These are phyloP conservation scores for Lycia hirtaria DNA, from an alignment of 2,888 invertebrate genomes.

Conservation along the genomic window DNA sequence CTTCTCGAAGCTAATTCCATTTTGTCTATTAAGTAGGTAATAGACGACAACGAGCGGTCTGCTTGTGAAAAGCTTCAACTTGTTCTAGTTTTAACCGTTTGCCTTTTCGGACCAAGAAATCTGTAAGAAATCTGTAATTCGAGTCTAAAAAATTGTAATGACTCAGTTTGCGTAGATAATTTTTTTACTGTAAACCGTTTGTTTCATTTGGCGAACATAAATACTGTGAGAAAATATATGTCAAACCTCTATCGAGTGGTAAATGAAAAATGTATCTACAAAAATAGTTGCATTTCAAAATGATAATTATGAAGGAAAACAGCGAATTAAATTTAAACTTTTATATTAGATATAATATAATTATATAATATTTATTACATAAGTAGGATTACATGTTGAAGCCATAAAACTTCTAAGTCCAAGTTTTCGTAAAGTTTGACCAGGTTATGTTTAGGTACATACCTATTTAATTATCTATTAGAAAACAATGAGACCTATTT, in stretches of 20 bases:
- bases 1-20: constrained; percentile 48
- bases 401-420: constrained; percentile 62
- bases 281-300: constrained; percentile 83
- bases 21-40: constrained; percentile 29
- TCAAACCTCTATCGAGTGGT: constrained; percentile 81
- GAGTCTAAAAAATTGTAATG: constrained; percentile 53
- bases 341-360: constrained; percentile 22
- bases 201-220: constrained; percentile 71
- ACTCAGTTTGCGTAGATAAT: constrained; percentile 68
- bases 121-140: constrained; percentile 41
- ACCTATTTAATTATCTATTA: constrained; percentile 47
- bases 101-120: constrained; percentile 36
- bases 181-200: constrained; percentile 56
- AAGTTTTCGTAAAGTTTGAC: constrained; percentile 61
- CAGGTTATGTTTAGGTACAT: constrained; percentile 57
- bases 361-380: constrained; percentile 47
- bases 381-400: constrained; percentile 40
- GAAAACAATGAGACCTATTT: constrained; percentile 42
- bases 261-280: constrained; percentile 83
- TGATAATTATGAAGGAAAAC: constrained; percentile 62
- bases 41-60: constrained; percentile 48
- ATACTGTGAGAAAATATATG: constrained; percentile 79
- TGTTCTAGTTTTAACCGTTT: constrained; percentile 1
- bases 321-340: constrained; percentile 53
- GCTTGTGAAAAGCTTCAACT: constrained; percentile 12